These are phyloP conservation scores for Sphenopsis melanotis DNA, from an alignment of 2,797 vertebrate genomes.

Conservation along the genomic window DNA sequence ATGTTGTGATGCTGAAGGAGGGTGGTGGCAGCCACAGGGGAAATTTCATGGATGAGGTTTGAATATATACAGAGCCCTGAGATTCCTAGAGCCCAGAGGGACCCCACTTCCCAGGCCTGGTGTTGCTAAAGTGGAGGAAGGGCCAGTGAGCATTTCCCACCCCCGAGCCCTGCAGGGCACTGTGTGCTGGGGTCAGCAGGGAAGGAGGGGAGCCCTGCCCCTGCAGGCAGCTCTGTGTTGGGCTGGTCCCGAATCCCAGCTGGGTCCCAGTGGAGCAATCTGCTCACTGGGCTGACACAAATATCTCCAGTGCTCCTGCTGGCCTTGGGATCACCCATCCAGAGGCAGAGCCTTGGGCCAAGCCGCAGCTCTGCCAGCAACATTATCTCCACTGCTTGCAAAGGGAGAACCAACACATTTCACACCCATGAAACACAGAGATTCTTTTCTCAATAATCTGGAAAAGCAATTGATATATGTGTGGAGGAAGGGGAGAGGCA, in stretches of 20 bases:
- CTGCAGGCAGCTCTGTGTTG: background rate
- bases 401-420: background rate
- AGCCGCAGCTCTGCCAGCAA: background rate
- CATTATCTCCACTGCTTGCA: background rate
- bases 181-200: background rate
- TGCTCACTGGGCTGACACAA: background rate
- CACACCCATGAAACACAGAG: background rate
- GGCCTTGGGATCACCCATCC: background rate
- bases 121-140: background rate
- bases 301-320: background rate
- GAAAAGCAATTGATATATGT: background rate
- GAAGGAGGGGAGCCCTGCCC: background rate
- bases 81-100: background rate
- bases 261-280: background rate
- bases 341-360: background rate
- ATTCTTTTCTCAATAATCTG: background rate
- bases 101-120: background rate
- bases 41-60: background rate
- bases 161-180: background rate
- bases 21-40: background rate
- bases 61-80: background rate
- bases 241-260: accelerated
- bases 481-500: background rate
- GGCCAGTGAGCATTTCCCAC: accelerated
- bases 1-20: background rate